Conservation (phyloP, 2,113 vertebrate species). For the Trochalopteron elliotii region DNA sequence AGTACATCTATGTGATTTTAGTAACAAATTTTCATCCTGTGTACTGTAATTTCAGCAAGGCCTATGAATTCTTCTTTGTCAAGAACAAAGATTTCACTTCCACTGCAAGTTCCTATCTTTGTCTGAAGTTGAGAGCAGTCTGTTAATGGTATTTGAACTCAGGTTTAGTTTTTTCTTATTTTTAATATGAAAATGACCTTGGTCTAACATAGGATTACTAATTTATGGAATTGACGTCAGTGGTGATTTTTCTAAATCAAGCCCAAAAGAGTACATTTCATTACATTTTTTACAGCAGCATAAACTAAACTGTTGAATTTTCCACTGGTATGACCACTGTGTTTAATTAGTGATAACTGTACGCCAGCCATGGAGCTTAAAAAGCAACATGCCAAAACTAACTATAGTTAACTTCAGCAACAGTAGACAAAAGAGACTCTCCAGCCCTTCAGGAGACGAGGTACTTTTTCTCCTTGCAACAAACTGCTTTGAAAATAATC, state of each 20-base stretch:
- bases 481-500: conserved; percentile 41
- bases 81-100: neutral
- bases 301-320: conserved; percentile 53
- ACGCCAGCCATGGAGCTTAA: neutral
- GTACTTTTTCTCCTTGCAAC: conserved; percentile 5
- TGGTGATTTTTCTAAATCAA: conserved; percentile 59
- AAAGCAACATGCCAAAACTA: conserved; percentile 42
- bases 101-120: conserved; percentile 28
- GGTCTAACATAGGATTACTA: conserved; percentile 56
- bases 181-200: conserved; percentile 48
- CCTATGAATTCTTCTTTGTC: neutral
- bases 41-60: neutral
- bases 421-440: conserved; percentile 43
- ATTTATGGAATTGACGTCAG: conserved; percentile 60
- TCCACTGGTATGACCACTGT: conserved; percentile 37
- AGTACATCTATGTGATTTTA: neutral
- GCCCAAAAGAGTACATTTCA: conserved; percentile 34
- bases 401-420: conserved; percentile 5
- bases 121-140: conserved; percentile 13
- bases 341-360: conserved; percentile 55
- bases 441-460: neutral
- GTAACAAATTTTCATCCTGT: neutral
- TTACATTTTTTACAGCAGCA: conserved; percentile 47
- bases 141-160: conserved; percentile 13
- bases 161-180: conserved; percentile 17